Evolutionary conservation across 92 coral and sea anemone species (phyloP), one percentile per base, ranked within the genome.

Genomic region (Isaurus tuberculatus): DNA sequence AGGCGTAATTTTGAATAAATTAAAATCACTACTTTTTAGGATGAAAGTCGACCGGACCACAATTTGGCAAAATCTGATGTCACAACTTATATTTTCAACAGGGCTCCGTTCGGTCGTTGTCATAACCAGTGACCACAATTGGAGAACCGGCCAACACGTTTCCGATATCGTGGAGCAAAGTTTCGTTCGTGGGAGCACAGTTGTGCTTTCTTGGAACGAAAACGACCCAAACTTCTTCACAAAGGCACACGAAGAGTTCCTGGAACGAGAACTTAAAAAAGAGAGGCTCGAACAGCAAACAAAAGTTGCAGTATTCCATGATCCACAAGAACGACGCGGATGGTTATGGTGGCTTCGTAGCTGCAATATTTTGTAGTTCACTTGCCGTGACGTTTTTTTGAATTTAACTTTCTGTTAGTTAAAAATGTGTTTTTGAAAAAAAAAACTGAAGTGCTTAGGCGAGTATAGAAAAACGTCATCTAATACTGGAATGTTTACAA

Each of bases 191-290:
- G 75, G 75, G n/a, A 43, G 49, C 57, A 43, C 53, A 30, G 23
- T 37, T 37, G 75, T 70, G 1, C 15, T 70, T 17, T 70, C 75
- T 36, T 70, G 75, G 75, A 70, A 70, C 19, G 75, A 40, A 36
- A 5, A 70, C 17, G 51, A 40, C 20, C 75, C 27, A 15, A 10
- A 37, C 10, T 70, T 40, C 57, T 36, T 1, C 14, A 70, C 55
- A 30, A 22, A 23, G 19, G 11, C 75, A 7, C 75, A 70, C 31
- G 29, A 37, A 30, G 55, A 40, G 17, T 70, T 36, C 57, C 57
- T 70, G 31, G 75, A 70, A 23, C 13, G 15, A 43, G 0, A 43
- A 15, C 75, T 70, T 37, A 37, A 17, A 13, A 31, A 70, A 70
- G 2, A 2, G 30, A 70, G 37, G 55, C 4, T 0, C 26, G 32